Percentiles rank a stretch among this genome's conserved stretches.
Evolutionary conservation across 1,140 invertebrate genomes (phyloP).

Genomic region (Heliconius hermathena): DNA sequence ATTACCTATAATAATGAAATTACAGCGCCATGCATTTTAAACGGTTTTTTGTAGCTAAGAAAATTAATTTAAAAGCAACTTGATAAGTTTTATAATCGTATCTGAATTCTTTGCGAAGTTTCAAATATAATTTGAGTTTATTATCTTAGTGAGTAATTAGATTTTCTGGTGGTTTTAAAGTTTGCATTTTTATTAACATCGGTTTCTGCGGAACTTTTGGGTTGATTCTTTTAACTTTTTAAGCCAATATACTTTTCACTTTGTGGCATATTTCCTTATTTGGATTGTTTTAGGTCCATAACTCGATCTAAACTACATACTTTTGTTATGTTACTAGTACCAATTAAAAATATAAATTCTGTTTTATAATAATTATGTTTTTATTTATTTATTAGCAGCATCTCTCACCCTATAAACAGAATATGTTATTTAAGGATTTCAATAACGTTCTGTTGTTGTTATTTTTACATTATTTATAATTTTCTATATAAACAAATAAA

Average conservation of each 20-base stretch:
- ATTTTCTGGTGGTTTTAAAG: slow-evolving; percentile 3
- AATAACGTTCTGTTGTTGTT: too few species aligned
- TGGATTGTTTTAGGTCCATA: neutral
- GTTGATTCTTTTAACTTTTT: neutral
- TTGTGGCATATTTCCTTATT: neutral
- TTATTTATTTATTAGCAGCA: too few species aligned
- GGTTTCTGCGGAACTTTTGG: neutral
- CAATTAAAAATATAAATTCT: too few species aligned
- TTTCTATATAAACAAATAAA: too few species aligned
- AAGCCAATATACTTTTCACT: neutral
- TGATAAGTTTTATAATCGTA: slow-evolving; percentile 3
- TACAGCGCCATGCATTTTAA: neutral
- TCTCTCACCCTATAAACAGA: neutral
- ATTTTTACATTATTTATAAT: too few species aligned
- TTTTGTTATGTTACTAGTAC: too few species aligned
- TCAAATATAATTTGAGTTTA: slow-evolving; percentile 2
- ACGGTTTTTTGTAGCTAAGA: neutral
- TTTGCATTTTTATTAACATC: slow-evolving; percentile 6
- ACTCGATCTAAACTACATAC: too few species aligned
- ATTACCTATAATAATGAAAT: neutral
- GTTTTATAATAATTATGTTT: too few species aligned
- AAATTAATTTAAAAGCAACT: neutral
- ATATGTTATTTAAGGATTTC: neutral
- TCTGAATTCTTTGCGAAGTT: slow-evolving; percentile 2
- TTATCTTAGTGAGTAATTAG: slow-evolving; percentile 9